Base-by-base conservation (phyloP, 2,113 vertebrate species). In the Hippopotamus amphibius region DNA sequence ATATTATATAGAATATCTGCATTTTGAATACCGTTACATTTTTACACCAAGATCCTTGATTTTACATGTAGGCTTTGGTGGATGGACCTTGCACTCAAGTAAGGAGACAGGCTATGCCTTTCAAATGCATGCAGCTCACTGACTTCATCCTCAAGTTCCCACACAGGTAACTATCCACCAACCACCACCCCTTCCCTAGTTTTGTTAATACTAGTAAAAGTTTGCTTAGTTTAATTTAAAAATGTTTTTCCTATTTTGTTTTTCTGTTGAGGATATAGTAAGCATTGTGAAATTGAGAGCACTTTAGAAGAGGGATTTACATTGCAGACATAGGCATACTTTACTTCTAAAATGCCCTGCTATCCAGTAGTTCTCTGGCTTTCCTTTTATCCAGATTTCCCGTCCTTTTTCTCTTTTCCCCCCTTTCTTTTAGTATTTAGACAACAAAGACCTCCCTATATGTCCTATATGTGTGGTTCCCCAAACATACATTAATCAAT, bases 61-160 rank as follows among this genome's bases (percentile, higher is more conserved):
- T 6, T 88, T 83, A 4, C 28, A 1, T 63, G 1, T 77, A 99
- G 99, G 99, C 99, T 11, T 98, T 99, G 61, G 99, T 99, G 4
- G 99, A 99, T 98, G 99, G 99, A 16, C 99, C 99, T 13, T 99
- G 99, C 99, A 99, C 99, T 63, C 99, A 99, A 19, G 99, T 99
- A 92, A 99, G 99, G 98, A 99, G 99, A 87, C 99, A 99, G 90
- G 98, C 99, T 13, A 99, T 99, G 99, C 99, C 99, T 17, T 99
- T 99, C 98, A 99, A 99, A 63, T 99, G 99, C 93, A 99, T 99
- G 99, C 99, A 99, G 96, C 98, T 99, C 59, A 99, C 99, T 14
- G 99, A 99, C 97, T 99, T 99, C 68, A 99, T 99, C 97, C 99
- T 99, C 97, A 99, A 99, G 98, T 99, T 99, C 84, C 99, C 99